phyloP scores from a whole-genome alignment of 1,140 invertebrate species.

The Aphis craccivora region DNA sequence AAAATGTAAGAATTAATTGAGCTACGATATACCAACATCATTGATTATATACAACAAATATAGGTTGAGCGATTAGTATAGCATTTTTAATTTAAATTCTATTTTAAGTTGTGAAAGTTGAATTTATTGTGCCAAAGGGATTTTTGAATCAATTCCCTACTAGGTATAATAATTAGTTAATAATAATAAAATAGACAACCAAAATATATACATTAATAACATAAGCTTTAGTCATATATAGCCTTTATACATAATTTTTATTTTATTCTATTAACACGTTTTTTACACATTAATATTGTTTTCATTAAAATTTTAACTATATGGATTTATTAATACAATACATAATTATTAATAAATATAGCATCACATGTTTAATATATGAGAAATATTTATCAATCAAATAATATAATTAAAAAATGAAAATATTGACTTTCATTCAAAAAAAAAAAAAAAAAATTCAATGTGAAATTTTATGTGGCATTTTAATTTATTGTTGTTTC shows the following conservation, averaged over 20 bases:
- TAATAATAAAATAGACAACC: not conserved
- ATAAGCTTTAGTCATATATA: not conserved
- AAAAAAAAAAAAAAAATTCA: constrained; percentile 8
- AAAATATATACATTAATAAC: not conserved
- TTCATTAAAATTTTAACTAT: not conserved
- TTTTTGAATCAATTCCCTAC: not conserved
- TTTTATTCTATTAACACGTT: not conserved
- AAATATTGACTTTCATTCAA: not conserved
- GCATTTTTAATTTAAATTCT: not conserved
- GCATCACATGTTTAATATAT: not conserved
- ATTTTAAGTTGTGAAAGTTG: not conserved
- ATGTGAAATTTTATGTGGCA: not conserved
- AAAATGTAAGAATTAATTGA: not conserved
- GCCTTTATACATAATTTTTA: not conserved
- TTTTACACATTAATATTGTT: not conserved
- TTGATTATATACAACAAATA: not conserved
- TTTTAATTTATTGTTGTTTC: not conserved
- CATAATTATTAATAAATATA: not conserved
- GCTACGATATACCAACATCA: not conserved
- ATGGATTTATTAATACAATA: not conserved
- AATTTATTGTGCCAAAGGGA: not conserved
- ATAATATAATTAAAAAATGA: not conserved
- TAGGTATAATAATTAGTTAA: not conserved
- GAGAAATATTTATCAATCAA: too few species aligned
- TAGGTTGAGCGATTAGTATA: not conserved